These are phyloP conservation scores for Lithosia quadra DNA, from an alignment of 2,888 invertebrate species.

Conservation along the genomic window DNA sequence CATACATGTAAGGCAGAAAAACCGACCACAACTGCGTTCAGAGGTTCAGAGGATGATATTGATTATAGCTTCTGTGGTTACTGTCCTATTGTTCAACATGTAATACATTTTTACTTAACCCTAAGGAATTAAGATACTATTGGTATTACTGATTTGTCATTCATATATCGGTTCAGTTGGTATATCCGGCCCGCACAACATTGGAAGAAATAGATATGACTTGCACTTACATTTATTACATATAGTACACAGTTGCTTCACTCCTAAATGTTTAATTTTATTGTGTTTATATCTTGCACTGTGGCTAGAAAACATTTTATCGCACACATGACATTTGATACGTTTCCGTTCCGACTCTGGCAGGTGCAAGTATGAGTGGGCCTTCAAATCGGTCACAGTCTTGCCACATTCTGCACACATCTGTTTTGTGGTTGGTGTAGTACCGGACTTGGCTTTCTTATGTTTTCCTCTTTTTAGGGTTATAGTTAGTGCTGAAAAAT, in stretches of 20 bases:
- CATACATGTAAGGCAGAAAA: too few species aligned
- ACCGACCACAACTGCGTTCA: too few species aligned
- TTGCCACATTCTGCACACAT: slow-evolving; percentile 78
- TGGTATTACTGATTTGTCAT: too few species aligned
- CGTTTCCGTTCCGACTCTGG: slow-evolving; percentile 55
- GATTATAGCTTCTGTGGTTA: too few species aligned
- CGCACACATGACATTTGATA: slow-evolving; percentile 67
- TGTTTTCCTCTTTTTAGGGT: slow-evolving; percentile 42
- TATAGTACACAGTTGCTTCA: slow-evolving; percentile 70
- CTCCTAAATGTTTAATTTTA: slow-evolving; percentile 70
- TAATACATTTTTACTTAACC: too few species aligned
- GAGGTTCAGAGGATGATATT: too few species aligned
- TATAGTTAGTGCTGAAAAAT: slow-evolving; percentile 3
- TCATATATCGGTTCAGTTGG: too few species aligned
- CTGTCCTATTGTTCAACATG: too few species aligned
- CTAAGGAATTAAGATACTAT: too few species aligned
- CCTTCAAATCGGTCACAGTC: slow-evolving; percentile 65
- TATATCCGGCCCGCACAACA: too few species aligned
- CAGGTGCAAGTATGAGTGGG: slow-evolving; percentile 62
- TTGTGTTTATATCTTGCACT: slow-evolving; percentile 68
- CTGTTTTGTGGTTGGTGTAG: slow-evolving; percentile 38
- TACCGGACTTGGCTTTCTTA: slow-evolving; percentile 29
- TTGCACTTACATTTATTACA: slow-evolving; percentile 75
- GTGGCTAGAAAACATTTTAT: slow-evolving; percentile 63
- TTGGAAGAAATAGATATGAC: too few species aligned